Conservation (phyloP, 2,113 vertebrate genomes). For the Leptocoma aspasia region DNA sequence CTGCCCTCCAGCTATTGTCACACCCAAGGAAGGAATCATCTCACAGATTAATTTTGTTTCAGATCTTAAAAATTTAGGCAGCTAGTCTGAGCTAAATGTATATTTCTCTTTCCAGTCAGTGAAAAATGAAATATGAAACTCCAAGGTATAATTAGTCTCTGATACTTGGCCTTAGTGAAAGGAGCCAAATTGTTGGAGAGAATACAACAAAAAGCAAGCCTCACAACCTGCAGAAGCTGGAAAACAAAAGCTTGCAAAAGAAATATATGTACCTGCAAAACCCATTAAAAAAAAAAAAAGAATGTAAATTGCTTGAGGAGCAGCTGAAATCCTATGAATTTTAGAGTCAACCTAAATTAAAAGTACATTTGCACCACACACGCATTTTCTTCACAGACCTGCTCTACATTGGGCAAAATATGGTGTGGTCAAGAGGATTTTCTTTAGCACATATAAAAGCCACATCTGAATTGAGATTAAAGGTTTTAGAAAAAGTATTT, state of each 20-base stretch:
- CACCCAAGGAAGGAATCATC: not conserved
- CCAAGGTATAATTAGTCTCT: not conserved
- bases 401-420: not conserved
- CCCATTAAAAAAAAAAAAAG: fast-evolving
- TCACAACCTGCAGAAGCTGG: not conserved
- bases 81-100: not conserved
- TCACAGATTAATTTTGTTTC: not conserved
- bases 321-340: not conserved
- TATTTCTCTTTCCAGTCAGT: not conserved
- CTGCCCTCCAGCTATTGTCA: not conserved
- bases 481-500: not conserved
- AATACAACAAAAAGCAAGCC: not conserved
- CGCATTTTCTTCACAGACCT: not conserved
- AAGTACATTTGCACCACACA: not conserved
- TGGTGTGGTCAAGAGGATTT: not conserved
- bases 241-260: not conserved
- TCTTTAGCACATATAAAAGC: not conserved
- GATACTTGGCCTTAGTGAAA: not conserved
- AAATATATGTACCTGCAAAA: not conserved
- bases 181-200: not conserved
- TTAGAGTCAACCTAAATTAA: not conserved
- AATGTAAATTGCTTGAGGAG: not conserved
- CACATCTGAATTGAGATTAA: not conserved
- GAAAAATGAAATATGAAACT: not conserved
- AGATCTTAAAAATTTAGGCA: not conserved